These are phyloP conservation scores for Gastrophryne carolinensis DNA, from an alignment of 2,797 vertebrate genomes.

Conservation along the genomic window DNA sequence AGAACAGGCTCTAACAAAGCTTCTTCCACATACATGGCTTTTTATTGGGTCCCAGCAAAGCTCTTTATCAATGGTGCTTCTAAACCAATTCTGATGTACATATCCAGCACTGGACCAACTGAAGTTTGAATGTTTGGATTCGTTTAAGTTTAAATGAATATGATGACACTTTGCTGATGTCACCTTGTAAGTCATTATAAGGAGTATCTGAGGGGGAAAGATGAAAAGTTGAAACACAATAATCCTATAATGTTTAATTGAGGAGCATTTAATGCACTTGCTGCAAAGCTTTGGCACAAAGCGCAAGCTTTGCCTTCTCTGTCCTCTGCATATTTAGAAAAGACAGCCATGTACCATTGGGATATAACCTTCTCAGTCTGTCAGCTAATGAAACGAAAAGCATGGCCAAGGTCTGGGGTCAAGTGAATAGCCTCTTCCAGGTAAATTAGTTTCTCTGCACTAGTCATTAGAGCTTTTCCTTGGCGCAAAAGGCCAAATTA, in stretches of 20 bases:
- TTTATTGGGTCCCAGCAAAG: too few species aligned
- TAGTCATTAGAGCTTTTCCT: conserved; percentile 4
- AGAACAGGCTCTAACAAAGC: too few species aligned
- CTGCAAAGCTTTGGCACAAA: conserved; percentile 22
- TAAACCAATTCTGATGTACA: not conserved
- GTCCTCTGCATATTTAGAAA: conserved; percentile 29
- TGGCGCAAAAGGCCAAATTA: not conserved
- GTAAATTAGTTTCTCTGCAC: conserved; percentile 1
- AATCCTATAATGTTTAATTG: conserved; percentile 36
- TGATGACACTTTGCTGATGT: conserved; percentile 23
- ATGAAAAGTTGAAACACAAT: conserved; percentile 12
- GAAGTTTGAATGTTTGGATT: too few species aligned
- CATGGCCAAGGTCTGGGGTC: conserved; percentile 13
- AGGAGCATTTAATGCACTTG: conserved; percentile 35
- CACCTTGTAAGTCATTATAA: conserved; percentile 26
- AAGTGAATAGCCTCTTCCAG: not conserved
- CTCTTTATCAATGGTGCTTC: too few species aligned
- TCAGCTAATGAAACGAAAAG: conserved; percentile 7
- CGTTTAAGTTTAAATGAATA: conserved; percentile 25
- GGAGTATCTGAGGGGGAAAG: not conserved
- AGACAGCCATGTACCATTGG: not conserved
- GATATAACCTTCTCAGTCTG: conserved; percentile 10
- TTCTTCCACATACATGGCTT: too few species aligned
- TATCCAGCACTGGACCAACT: not conserved
- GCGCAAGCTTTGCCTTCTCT: not conserved